Evolutionary conservation across 2,113 vertebrate species (phyloP).

Genomic region (Fregata magnificens): DNA sequence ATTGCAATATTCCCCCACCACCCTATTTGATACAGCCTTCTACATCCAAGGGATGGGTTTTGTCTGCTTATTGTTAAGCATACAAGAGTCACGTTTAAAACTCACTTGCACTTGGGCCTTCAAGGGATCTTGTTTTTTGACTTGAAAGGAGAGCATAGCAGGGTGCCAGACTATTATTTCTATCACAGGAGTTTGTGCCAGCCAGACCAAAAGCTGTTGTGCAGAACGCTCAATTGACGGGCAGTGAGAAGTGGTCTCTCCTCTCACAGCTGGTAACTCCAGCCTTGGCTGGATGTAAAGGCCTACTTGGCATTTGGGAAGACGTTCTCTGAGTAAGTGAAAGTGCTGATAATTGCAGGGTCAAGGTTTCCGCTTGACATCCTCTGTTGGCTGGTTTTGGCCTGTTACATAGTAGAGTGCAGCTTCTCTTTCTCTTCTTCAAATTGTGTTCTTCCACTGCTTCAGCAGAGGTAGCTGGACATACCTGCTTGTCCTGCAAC

Average conservation of each 20-base stretch:
- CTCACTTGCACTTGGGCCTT: background rate
- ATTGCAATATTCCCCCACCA: fast-evolving
- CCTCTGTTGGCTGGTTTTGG: background rate
- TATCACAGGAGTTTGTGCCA: background rate
- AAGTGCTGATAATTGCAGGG: background rate
- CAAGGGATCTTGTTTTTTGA: background rate
- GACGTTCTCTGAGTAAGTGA: background rate
- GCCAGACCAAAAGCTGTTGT: background rate
- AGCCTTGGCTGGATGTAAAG: background rate
- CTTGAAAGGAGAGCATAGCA: background rate
- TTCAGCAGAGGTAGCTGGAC: background rate
- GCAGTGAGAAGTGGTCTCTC: background rate
- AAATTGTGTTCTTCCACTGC: background rate
- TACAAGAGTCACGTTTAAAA: background rate
- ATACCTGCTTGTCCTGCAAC: background rate
- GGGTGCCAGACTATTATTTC: background rate
- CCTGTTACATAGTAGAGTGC: background rate
- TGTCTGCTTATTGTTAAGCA: background rate
- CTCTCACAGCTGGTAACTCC: background rate
- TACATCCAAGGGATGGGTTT: background rate
- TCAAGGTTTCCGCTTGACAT: background rate
- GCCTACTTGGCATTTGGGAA: background rate
- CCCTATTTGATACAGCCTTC: background rate
- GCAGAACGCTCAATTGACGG: background rate
- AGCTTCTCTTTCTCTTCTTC: background rate